These are phyloP conservation scores for Xenopus borealis DNA, from an alignment of 2,113 vertebrate genomes.

Conservation along the genomic window DNA sequence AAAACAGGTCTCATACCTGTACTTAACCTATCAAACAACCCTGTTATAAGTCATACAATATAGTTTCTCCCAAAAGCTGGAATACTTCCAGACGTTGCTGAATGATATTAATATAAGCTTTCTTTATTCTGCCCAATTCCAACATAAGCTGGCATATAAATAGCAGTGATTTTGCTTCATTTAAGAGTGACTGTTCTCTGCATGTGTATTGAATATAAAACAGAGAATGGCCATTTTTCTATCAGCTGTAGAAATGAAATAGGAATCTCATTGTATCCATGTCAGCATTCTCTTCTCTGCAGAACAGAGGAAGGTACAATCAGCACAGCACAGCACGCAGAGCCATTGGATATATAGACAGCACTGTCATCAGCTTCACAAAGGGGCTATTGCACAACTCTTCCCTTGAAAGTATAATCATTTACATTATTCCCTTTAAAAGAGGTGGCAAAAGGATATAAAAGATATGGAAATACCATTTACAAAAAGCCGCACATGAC, in stretches of 20 bases:
- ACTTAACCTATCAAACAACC: too few species aligned
- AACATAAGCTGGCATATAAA: too few species aligned
- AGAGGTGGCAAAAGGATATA: conserved; percentile 14
- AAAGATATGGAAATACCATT: conserved; percentile 8
- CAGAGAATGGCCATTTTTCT: background rate
- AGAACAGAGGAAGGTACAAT: conserved; percentile 5
- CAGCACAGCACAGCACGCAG: background rate
- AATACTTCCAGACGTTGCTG: too few species aligned
- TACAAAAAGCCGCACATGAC: conserved; percentile 6
- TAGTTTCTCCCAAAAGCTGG: too few species aligned
- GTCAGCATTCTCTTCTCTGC: background rate
- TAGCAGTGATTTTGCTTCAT: too few species aligned
- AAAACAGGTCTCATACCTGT: too few species aligned
- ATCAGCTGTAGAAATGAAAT: background rate
- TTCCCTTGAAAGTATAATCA: conserved; percentile 28
- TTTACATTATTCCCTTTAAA: conserved; percentile 25
- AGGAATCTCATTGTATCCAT: background rate
- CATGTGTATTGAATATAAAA: too few species aligned
- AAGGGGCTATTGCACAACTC: background rate
- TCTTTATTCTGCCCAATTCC: too few species aligned
- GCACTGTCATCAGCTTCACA: conserved; percentile 9
- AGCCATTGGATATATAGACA: background rate
- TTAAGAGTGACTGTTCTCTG: too few species aligned
- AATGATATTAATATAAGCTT: too few species aligned
- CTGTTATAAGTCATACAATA: too few species aligned